Percentiles rank a stretch among this genome's conserved stretches.
These are phyloP conservation scores for Parnassius glacialis DNA, from an alignment of 2,888 invertebrate genomes.

Conservation along the genomic window DNA sequence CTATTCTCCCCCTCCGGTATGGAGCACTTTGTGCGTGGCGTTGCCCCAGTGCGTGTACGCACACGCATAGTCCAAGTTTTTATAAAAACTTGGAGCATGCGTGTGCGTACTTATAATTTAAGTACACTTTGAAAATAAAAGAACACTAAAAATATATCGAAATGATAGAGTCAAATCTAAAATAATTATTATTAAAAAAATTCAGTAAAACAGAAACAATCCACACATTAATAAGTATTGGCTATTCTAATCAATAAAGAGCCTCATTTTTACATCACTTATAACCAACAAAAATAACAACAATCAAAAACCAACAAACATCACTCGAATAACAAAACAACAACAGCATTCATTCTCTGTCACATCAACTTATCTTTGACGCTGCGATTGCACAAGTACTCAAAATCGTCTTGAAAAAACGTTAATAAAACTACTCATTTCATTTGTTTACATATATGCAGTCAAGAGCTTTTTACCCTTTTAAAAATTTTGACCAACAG, in stretches of 20 bases:
- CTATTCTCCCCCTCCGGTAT: no score
- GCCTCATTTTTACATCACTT: slow-evolving; percentile 8
- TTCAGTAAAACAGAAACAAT: background rate
- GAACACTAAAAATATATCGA: no score
- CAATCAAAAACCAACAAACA: slow-evolving; percentile 27
- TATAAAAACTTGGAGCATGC: no score
- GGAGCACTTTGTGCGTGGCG: no score
- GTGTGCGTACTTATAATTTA: no score
- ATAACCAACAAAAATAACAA: slow-evolving; percentile 27
- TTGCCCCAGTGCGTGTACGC: no score
- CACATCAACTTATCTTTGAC: slow-evolving; percentile 31
- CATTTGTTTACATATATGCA: slow-evolving; percentile 32
- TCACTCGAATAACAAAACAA: slow-evolving; percentile 29
- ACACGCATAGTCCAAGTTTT: no score
- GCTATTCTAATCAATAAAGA: background rate
- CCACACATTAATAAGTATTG: no score
- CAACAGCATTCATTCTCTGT: slow-evolving; percentile 28
- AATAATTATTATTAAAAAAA: background rate
- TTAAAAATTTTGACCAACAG: slow-evolving; percentile 22
- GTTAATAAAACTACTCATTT: slow-evolving; percentile 29
- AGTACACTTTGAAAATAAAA: no score
- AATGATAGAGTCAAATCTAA: no score
- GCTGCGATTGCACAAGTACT: slow-evolving; percentile 29
- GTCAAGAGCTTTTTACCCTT: slow-evolving; percentile 33
- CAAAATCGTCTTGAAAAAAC: slow-evolving; percentile 28